These are phyloP conservation scores for Lasioglossum vierecki DNA, from an alignment of 2,888 invertebrate species.

Conservation along the genomic window DNA sequence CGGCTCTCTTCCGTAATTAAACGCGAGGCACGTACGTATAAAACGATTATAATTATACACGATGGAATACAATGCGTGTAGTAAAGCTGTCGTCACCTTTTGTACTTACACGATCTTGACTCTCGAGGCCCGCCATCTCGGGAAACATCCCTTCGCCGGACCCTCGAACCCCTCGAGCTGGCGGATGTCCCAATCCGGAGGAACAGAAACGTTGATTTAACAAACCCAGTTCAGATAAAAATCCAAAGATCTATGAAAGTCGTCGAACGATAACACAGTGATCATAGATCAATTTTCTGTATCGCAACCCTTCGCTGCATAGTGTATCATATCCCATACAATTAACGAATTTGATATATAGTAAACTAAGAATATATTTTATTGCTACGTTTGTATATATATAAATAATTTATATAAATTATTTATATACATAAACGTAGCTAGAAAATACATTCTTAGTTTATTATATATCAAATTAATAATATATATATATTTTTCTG, in stretches of 20 bases:
- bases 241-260: not conserved
- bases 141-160: not conserved
- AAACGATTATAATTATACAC: conserved; percentile 69
- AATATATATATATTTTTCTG: no score
- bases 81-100: conserved; percentile 79
- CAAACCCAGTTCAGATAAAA: not conserved
- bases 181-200: not conserved
- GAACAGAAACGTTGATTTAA: not conserved
- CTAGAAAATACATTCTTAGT: no score
- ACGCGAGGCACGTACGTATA: conserved; percentile 67
- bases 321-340: no score
- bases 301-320: no score
- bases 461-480: no score
- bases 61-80: conserved; percentile 71
- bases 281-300: not conserved
- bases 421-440: no score
- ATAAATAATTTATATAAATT: no score
- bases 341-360: no score
- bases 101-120: conserved; percentile 75
- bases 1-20: conserved; percentile 45
- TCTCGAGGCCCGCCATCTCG: not conserved
- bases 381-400: no score
- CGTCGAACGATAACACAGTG: not conserved
- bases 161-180: not conserved
- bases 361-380: no score